phyloP scores from a whole-genome alignment of 2,113 vertebrate genomes.

The Pitta sordida region DNA sequence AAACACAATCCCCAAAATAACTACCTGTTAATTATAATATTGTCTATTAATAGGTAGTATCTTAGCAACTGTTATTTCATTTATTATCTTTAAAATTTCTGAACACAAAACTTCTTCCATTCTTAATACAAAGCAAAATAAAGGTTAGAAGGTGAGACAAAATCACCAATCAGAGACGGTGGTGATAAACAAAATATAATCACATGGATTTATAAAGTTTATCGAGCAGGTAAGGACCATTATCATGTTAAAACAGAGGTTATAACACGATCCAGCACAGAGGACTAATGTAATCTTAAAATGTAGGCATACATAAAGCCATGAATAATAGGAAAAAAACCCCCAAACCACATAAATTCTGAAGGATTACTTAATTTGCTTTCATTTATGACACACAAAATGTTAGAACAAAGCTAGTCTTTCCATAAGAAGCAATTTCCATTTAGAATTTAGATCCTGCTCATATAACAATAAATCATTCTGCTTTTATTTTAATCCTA shows the following conservation, averaged over 20 bases:
- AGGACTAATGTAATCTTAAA: neutral
- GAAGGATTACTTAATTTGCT: neutral
- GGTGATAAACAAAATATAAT: neutral
- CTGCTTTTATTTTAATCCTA: neutral
- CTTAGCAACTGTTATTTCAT: slow-evolving; percentile 3
- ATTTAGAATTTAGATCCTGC: neutral
- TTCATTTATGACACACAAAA: neutral
- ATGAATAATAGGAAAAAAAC: neutral
- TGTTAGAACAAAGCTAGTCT: neutral
- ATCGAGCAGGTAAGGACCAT: neutral
- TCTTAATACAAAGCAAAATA: neutral
- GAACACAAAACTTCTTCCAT: neutral
- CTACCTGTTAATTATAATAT: neutral
- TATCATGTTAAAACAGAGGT: neutral
- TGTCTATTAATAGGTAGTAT: neutral
- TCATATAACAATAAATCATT: neutral
- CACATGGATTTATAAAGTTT: neutral
- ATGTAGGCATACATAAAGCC: neutral
- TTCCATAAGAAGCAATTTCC: neutral
- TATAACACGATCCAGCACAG: neutral
- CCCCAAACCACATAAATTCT: neutral
- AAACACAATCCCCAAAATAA: slow-evolving; percentile 13
- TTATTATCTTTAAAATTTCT: neutral
- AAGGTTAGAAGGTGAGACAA: neutral
- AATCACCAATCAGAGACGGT: neutral